Evolutionary conservation across 1,140 invertebrate genomes (phyloP).

Genomic region (Zaprionus capensis): DNA sequence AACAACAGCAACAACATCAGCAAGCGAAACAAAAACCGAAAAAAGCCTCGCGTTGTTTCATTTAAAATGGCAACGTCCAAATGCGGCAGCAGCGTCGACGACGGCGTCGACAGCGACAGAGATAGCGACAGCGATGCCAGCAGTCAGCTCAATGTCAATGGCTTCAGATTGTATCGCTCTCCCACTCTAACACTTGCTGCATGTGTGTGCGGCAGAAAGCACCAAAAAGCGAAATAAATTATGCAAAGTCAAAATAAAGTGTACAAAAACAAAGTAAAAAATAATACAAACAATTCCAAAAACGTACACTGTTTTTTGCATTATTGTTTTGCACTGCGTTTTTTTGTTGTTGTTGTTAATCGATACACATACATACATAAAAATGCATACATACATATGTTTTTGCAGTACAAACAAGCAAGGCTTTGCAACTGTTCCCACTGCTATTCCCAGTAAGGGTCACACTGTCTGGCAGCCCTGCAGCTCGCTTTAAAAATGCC

Average conservation of each 20-base stretch:
- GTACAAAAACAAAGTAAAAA: constrained; percentile 42
- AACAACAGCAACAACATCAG: constrained; percentile 28
- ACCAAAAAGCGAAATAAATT: constrained; percentile 47
- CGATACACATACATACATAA: not conserved
- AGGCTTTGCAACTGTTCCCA: not conserved
- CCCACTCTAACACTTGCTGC: constrained; percentile 2
- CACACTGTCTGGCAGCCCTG: not conserved
- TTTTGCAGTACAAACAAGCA: too few relatives aligned
- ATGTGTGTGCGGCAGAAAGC: constrained; percentile 37
- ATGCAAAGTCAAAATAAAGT: constrained; percentile 50
- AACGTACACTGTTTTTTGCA: constrained; percentile 45
- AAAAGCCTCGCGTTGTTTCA: constrained; percentile 37
- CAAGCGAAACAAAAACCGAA: constrained; percentile 4
- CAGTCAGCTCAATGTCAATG: constrained; percentile 77
- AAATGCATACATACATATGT: not conserved
- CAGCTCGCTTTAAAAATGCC: not conserved
- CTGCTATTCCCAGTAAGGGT: not conserved
- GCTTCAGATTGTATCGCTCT: constrained; percentile 40
- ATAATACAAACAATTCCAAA: constrained; percentile 55
- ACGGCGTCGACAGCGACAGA: constrained; percentile 29
- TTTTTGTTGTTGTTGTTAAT: constrained; percentile 5
- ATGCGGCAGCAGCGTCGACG: constrained; percentile 51
- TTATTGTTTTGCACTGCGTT: constrained; percentile 1
- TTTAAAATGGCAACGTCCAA: constrained; percentile 72
- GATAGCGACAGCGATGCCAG: constrained; percentile 33